Conservation (phyloP, 1,140 invertebrate species). For the Bombus sylvicola region DNA sequence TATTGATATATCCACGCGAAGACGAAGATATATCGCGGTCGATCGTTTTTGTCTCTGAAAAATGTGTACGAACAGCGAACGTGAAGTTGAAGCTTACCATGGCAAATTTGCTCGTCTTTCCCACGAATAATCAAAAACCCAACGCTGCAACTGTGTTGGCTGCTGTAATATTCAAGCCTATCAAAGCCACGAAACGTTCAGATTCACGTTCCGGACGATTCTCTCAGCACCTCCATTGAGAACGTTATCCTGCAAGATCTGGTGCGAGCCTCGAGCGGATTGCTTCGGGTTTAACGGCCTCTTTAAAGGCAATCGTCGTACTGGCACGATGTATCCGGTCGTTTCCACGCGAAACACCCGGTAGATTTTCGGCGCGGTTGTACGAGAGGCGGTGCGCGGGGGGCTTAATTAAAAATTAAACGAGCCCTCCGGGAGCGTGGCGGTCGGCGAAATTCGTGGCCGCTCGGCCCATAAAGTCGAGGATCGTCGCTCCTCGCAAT, state of each 20-base stretch:
- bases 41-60: no score
- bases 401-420: conserved; percentile 71
- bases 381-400: conserved; percentile 13
- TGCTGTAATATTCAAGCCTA: neutral
- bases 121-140: neutral
- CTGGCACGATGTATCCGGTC: neutral
- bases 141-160: neutral
- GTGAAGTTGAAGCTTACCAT: no score
- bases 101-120: no score
- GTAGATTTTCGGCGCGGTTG: conserved; percentile 41
- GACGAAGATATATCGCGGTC: no score
- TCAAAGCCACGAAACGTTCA: neutral
- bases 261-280: neutral
- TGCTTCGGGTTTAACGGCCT: conserved; percentile 8
- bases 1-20: no score
- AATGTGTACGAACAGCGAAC: no score
- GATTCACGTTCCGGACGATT: neutral
- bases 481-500: conserved; percentile 5
- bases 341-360: conserved; percentile 35
- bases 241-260: neutral
- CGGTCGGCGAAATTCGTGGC: conserved; percentile 59
- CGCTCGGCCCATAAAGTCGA: conserved; percentile 55
- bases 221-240: neutral
- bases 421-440: conserved; percentile 59
- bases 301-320: neutral